These are phyloP conservation scores for Zenarchopterus dispar DNA, from an alignment of 2,797 vertebrate species.

Conservation along the genomic window DNA sequence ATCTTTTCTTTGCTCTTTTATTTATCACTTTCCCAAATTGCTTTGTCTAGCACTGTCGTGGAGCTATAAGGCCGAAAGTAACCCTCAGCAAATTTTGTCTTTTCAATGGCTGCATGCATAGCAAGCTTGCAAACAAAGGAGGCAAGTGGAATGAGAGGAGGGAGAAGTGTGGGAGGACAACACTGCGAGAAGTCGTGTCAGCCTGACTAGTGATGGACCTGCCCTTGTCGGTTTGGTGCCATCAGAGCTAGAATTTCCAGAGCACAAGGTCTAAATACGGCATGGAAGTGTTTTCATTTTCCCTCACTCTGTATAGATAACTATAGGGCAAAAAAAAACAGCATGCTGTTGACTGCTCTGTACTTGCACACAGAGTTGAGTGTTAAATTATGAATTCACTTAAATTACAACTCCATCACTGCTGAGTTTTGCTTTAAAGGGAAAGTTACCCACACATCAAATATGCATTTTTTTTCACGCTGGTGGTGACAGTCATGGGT, in stretches of 20 bases:
- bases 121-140: slow-evolving; percentile 34
- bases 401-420: slow-evolving; percentile 50
- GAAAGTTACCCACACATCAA: neutral
- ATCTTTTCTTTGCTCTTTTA: slow-evolving; percentile 45
- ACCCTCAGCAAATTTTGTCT: slow-evolving; percentile 31
- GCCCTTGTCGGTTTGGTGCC: slow-evolving; percentile 42
- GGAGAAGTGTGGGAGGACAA: slow-evolving; percentile 61
- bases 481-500: too few relatives aligned
- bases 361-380: slow-evolving; percentile 50
- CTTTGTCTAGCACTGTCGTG: slow-evolving; percentile 25
- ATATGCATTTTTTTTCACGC: neutral
- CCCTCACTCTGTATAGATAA: slow-evolving; percentile 39
- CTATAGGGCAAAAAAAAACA: slow-evolving; percentile 38
- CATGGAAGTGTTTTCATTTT: slow-evolving; percentile 29
- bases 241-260: slow-evolving; percentile 31
- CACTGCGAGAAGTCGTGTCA: slow-evolving; percentile 58
- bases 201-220: slow-evolving; percentile 50
- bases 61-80: slow-evolving; percentile 25
- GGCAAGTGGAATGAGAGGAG: slow-evolving; percentile 43
- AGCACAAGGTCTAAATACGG: slow-evolving; percentile 31
- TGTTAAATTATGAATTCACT: slow-evolving; percentile 53
- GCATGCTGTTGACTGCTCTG: slow-evolving; percentile 41
- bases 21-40: slow-evolving; percentile 34
- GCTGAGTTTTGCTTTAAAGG: slow-evolving; percentile 13
- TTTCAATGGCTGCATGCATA: slow-evolving; percentile 39